Evolutionary conservation across 2,113 vertebrate species (phyloP), one percentile per base, ranked within the genome.

Genomic region (Pungitius pungitius): DNA sequence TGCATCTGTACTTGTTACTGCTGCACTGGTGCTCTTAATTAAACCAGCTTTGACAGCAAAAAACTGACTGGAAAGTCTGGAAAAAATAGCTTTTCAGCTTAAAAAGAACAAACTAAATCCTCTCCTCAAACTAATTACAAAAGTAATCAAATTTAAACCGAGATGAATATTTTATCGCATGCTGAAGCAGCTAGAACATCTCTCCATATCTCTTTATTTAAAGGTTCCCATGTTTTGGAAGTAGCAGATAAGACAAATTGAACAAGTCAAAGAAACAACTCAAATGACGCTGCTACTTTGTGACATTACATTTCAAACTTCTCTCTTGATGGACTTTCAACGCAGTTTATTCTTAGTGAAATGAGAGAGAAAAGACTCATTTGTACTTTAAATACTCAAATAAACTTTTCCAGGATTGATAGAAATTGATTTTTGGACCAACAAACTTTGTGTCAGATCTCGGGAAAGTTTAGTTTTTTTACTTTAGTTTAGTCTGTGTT

Each of bases 21-120:
- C 49, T 75, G 8, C 18, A 51, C 33, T 52, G 26, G 11, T 52
- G 2, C n/a, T 75, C 5, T 39, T 57, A 74, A 64, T 76, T 65
- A 58, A 51, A 55, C 6, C 5, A 62, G 7, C 51, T 35, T 18
- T 14, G 4, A 26, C 5, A 30, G 12, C 4, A 47, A 30, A 22
- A 26, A 3, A 65, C 57, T 59, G 22, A 51, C 17, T 27, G 26
- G 20, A 26, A 47, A 0, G 11, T 35, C 14, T 42, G 2, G 11
- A 52, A 18, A 37, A 4, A 18, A 49, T 11, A 33, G 51, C 35
- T 37, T n/a, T 12, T 8, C 22, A 26, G 7, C 8, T 72, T 10
- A 52, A 7, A 70, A 22, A 47, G 22, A 45, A 26, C 13, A 30
- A 22, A 73, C 43, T 2, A 20, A 47, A 14, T 0, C 4, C 0